Conservation (phyloP, 2,888 invertebrate genomes). For the Ochropacha duplaris region DNA sequence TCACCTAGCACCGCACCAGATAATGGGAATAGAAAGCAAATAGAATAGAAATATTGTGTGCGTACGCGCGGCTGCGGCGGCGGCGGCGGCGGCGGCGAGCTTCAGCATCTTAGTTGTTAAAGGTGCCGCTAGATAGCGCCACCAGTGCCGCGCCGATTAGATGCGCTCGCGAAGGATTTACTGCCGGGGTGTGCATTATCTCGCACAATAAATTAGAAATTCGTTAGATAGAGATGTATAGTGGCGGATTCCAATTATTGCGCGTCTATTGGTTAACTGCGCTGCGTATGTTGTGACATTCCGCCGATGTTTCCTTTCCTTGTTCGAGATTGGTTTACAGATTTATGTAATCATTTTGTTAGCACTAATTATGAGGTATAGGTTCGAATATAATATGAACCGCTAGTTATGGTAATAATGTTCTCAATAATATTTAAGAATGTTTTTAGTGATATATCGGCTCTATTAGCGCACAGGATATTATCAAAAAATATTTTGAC, state of each 20-base stretch:
- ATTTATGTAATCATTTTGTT: background rate
- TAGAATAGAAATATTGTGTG: constrained; percentile 64
- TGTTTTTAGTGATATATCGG: no score
- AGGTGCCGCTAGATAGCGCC: constrained; percentile 78
- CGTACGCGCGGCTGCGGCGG: constrained; percentile 28
- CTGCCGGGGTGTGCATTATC: constrained; percentile 67
- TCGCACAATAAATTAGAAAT: constrained; percentile 80
- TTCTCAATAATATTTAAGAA: no score
- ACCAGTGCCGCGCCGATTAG: constrained; percentile 59
- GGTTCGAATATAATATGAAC: background rate
- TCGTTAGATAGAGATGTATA: constrained; percentile 79
- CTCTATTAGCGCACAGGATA: no score
- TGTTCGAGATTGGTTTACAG: background rate
- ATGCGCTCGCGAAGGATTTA: constrained; percentile 74
- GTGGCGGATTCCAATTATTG: constrained; percentile 73
- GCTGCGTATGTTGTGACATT: constrained; percentile 10
- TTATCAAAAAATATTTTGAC: no score
- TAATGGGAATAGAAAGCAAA: constrained; percentile 8
- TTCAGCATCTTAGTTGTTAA: constrained; percentile 72
- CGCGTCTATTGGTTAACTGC: constrained; percentile 20
- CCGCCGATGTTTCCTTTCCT: background rate
- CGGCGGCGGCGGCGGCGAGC: constrained; percentile 47
- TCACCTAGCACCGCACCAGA: constrained; percentile 15
- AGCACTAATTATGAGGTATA: background rate
- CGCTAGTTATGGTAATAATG: background rate